Evolutionary conservation across 2,797 vertebrate genomes (phyloP), one percentile per base, ranked within the genome.

Genomic region (Paedocypris micromegethes): DNA sequence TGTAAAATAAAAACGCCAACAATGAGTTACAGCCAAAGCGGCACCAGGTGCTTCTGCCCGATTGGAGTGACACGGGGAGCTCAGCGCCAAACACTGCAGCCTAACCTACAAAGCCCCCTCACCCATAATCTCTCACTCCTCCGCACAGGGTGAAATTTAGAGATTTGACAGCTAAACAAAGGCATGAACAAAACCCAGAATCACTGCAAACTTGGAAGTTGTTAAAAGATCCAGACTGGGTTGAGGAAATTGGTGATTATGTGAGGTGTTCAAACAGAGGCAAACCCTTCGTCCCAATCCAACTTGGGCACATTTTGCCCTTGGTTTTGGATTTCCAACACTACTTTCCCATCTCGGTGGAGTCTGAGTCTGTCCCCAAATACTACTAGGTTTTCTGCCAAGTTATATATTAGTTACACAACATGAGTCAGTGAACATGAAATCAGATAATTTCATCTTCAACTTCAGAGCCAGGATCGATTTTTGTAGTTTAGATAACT

Each of bases 31-130:
- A 56, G 62, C 76, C 77, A 80, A 83, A 78, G 79, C 82, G 75
- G 73, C 56, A 40, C 51, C 80, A 83, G 83, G 79, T 84, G 83
- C 75, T 76, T 70, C 52, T 44, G 51, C 70, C 65, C 74, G 79
- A 85, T 83, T 82, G 76, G 77, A 67, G 50, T 53, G 60, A 73
- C 66, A 55, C 38, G 40, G 50, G 54, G 46, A 70, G 65, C 47
- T 55, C 43, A 64, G 71, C 60, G 77, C 70, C 58, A 64, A 64
- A 58, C 51, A 8, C 59, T 58, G 51, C 5, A n/a, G 53, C 64
- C 67, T 55, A 45, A 72, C 66, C 70, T 68, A 63, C 76, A 76
- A 66, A 79, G 77, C 76, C 63, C 62, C 66, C 71, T 58, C 46
- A 46, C 5, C 64, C 7, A 54, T 67, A 69, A 75, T 73, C 70